A percentile compares a stretch with the other conserved stretches of the same genome.
phyloP scores from a whole-genome alignment of 2,888 invertebrate genomes.

The Mimas tiliae region DNA sequence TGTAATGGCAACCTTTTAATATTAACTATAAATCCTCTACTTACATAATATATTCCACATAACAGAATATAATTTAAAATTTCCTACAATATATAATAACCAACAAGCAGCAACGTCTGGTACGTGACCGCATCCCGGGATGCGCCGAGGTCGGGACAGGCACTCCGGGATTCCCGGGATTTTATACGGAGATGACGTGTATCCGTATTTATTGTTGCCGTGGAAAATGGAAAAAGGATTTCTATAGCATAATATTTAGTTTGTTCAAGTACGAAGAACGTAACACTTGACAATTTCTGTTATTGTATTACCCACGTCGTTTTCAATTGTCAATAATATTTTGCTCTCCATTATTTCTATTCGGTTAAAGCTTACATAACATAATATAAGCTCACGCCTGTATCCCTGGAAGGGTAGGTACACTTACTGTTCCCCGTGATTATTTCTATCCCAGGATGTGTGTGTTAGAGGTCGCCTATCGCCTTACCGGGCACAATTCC shows the following conservation, averaged over 20 bases:
- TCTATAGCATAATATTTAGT: slow-evolving; percentile 37
- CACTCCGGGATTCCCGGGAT: slow-evolving; percentile 36
- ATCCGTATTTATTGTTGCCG: slow-evolving; percentile 44
- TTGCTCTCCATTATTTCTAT: too few relatives aligned
- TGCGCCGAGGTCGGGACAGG: slow-evolving; percentile 26
- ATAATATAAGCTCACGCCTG: too few relatives aligned
- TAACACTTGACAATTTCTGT: background rate
- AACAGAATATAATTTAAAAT: slow-evolving; percentile 18
- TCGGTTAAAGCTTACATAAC: too few relatives aligned
- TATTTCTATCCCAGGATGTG: too few relatives aligned
- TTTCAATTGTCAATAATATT: background rate
- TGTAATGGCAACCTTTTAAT: too few relatives aligned
- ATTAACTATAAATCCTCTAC: too few relatives aligned
- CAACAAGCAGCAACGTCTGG: slow-evolving; percentile 23
- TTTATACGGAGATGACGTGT: slow-evolving; percentile 40
- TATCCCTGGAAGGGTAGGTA: too few relatives aligned
- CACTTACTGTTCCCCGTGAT: too few relatives aligned
- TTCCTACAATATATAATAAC: slow-evolving; percentile 28
- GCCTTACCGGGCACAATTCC: too few relatives aligned
- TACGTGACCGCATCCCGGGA: slow-evolving; percentile 42
- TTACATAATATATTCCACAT: background rate
- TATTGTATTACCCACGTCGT: background rate
- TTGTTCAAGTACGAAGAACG: slow-evolving; percentile 31
- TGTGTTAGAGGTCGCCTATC: too few relatives aligned
- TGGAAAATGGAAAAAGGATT: slow-evolving; percentile 40